Base-by-base conservation (phyloP, 23 tunicate genomes). In the Ascidia mentula region DNA sequence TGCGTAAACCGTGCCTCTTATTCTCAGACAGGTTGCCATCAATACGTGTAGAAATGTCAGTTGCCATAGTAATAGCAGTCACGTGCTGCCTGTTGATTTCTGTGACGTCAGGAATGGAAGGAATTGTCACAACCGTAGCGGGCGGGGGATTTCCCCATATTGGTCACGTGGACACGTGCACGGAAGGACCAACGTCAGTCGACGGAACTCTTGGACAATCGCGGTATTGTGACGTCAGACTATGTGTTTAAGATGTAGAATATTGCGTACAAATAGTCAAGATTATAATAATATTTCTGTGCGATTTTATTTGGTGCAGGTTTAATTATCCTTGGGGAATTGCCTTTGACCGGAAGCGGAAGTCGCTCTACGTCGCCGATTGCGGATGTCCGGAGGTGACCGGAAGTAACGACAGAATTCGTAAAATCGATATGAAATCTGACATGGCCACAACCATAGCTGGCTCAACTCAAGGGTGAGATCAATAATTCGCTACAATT, bases 321-420 rank as follows among this genome's bases (percentile, higher is more conserved):
- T 82, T 82, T 22, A 82, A 74, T 73, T 82, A 82, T 36, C 87
- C 87, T 15, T 82, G 87, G 87, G 87, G 87, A 72, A 82, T 82
- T 18, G 40, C 40, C 31, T 74, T 37, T 36, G 87, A 82, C 80
- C 24, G 75, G 4, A 36, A 4, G 34, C 34, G 36, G 24, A 22
- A 46, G 1, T 5, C 73, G 35, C 38, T 82, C 28, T 82, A 73
- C 32, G 87, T 82, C 34, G 80, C 87, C 35, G 87, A 82, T 59
- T 74, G 80, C 46, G 87, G 80, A 8, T 82, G 87, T 59, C 74
- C 87, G 18, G 73, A 82, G 17, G 53, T 65, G 12, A 30, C 46
- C 32, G 35, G 46, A 20, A 40, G 74, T 28, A 74, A 74, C 46
- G 80, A 82, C 53, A 46, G 80, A 46, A 53, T 82, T 6, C 38